A percentile compares a stretch with the other conserved stretches of the same genome.
Conservation (phyloP, 2,797 vertebrate species). For the Onychomys arenicola region DNA sequence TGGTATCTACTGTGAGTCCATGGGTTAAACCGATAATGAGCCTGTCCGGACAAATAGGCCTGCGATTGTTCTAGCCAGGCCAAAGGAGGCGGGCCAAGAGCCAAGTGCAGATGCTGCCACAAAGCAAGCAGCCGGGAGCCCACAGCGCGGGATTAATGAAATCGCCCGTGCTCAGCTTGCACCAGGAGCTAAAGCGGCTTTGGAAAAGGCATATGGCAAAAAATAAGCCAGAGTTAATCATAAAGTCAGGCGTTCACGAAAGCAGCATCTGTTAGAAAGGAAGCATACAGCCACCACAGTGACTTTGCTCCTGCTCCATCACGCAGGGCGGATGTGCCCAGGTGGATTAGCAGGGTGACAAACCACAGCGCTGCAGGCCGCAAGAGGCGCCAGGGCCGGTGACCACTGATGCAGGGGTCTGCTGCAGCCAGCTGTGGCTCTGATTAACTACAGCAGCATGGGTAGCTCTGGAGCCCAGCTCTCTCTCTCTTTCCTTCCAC, state of each 20-base stretch:
- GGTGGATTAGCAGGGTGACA: conserved; percentile 63
- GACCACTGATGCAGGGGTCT: neutral
- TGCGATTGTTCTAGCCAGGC: conserved; percentile 39
- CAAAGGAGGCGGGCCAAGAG: conserved; percentile 61
- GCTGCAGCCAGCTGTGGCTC: conserved; percentile 8
- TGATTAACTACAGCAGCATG: neutral
- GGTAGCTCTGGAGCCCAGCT: neutral
- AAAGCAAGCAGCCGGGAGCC: conserved; percentile 25
- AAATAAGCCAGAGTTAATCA: conserved; percentile 69
- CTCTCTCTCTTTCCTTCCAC: neutral
- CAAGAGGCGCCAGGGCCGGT: neutral
- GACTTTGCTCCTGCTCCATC: conserved; percentile 46
- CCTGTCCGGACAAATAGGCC: conserved; percentile 63
- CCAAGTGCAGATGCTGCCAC: conserved; percentile 21
- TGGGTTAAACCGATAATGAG: conserved; percentile 54
- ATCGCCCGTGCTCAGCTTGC: conserved; percentile 52
- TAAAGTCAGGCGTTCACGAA: conserved; percentile 73
- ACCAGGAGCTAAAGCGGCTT: conserved; percentile 56
- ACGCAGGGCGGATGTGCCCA: conserved; percentile 18
- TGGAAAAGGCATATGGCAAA: conserved; percentile 71
- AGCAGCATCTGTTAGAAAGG: conserved; percentile 72
- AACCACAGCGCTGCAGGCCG: conserved; percentile 3
- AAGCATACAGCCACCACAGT: conserved; percentile 56
- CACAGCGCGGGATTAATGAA: conserved; percentile 69
- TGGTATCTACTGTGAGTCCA: conserved; percentile 59